phyloP scores from a whole-genome alignment of 2,888 invertebrate species.

The Euzophera pinguis region DNA sequence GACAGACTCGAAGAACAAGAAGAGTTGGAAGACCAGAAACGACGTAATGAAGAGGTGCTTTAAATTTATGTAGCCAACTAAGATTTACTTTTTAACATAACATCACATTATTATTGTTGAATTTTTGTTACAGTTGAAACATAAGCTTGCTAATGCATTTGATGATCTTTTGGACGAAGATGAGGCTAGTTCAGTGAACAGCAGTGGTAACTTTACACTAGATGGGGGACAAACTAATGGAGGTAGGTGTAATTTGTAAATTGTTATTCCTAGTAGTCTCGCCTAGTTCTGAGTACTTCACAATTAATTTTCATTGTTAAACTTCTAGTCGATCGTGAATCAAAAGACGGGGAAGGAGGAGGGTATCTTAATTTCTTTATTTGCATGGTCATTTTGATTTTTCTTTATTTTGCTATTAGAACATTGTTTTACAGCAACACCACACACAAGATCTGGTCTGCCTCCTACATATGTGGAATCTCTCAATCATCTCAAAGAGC shows the following conservation, averaged over 20 bases:
- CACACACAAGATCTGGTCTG: constrained; percentile 44
- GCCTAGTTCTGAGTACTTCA: neutral
- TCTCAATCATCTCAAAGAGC: constrained; percentile 61
- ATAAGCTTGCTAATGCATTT: constrained; percentile 83
- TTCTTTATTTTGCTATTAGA: neutral
- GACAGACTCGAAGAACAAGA: constrained; percentile 84
- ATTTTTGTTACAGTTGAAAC: constrained; percentile 75
- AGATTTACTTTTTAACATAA: neutral
- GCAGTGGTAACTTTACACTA: constrained; percentile 71
- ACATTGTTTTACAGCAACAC: constrained; percentile 34
- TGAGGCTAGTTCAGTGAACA: constrained; percentile 81
- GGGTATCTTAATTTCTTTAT: no score
- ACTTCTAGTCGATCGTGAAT: no score
- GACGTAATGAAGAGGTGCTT: constrained; percentile 82
- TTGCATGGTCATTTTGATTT: no score
- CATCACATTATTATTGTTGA: neutral
- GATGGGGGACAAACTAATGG: constrained; percentile 59
- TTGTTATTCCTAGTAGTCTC: neutral
- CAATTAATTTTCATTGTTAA: no score
- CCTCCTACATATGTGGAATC: constrained; percentile 71
- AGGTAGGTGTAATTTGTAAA: constrained; percentile 24
- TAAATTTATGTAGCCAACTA: neutral
- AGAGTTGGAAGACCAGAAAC: constrained; percentile 83
- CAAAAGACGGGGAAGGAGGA: no score
- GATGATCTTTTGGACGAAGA: constrained; percentile 84